phyloP scores from a whole-genome alignment of 35 echinoderm and acorn worm species.

The Nesometra sesokonis region DNA sequence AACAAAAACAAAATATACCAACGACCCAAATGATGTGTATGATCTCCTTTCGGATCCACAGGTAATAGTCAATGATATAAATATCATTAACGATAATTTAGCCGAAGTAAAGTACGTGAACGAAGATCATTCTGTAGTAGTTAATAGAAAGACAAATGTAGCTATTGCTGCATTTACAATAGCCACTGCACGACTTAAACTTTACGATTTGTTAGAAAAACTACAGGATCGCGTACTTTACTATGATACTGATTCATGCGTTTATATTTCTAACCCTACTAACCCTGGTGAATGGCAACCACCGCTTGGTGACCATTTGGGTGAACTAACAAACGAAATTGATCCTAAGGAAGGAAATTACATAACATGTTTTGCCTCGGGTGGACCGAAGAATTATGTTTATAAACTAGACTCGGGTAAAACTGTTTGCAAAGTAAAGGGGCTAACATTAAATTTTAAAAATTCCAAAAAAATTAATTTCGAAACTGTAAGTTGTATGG shows the following conservation, averaged over 20 bases:
- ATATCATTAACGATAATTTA: neutral
- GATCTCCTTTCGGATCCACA: neutral
- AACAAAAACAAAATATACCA: neutral
- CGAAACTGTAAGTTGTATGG: no score
- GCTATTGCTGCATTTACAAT: neutral
- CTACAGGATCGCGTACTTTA: conserved; percentile 14
- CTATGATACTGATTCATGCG: conserved; percentile 14
- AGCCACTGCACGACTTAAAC: neutral
- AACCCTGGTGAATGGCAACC: neutral
- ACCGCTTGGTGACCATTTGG: neutral
- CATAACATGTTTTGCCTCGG: neutral
- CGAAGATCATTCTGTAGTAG: neutral
- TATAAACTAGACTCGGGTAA: neutral
- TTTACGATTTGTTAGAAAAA: conserved; percentile 2
- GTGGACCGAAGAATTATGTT: conserved; percentile 25
- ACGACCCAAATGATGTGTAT: neutral
- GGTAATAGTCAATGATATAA: neutral
- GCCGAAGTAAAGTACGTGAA: neutral
- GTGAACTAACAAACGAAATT: conserved; percentile 14
- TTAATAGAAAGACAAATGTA: neutral
- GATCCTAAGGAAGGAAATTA: neutral
- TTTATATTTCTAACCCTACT: neutral
- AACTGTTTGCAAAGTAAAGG: conserved; percentile 7
- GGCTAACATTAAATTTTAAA: neutral
- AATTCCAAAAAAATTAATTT: neutral